Conservation (phyloP, 2,797 vertebrate species). For the Lemur catta region DNA sequence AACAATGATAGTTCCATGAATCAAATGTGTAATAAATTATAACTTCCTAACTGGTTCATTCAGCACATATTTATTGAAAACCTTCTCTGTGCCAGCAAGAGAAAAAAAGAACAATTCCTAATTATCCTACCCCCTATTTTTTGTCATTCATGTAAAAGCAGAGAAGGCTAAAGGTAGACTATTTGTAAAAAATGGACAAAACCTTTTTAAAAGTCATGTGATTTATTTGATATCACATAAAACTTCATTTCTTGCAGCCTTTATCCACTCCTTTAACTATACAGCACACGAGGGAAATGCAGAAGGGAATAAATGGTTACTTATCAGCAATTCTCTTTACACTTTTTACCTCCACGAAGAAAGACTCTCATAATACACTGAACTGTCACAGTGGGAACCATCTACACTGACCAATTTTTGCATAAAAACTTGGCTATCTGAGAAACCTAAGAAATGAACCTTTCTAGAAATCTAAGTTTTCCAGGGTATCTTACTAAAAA, state of each 20-base stretch:
- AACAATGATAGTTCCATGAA: not conserved
- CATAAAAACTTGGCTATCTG: not conserved
- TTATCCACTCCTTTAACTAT: not conserved
- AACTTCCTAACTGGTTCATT: not conserved
- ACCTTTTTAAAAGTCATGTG: not conserved
- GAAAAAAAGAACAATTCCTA: not conserved
- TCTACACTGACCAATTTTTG: not conserved
- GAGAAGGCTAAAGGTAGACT: not conserved
- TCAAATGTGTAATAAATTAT: not conserved
- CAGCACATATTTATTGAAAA: not conserved
- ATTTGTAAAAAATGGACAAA: not conserved
- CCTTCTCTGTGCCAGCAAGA: not conserved
- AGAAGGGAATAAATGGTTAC: not conserved
- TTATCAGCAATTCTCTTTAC: not conserved
- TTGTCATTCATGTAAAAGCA: not conserved
- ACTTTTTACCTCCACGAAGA: not conserved
- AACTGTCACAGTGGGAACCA: not conserved
- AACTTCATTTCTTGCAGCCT: not conserved
- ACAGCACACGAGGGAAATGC: not conserved
- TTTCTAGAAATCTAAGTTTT: not conserved
- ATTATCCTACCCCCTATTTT: not conserved
- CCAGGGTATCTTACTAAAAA: not conserved
- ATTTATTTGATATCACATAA: not conserved
- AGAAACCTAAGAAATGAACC: conserved; percentile 20
- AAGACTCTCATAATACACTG: not conserved